Evolutionary conservation across 2,888 invertebrate species (phyloP), one percentile per base, ranked within the genome.

Genomic region (Eutolmus rufibarbis): DNA sequence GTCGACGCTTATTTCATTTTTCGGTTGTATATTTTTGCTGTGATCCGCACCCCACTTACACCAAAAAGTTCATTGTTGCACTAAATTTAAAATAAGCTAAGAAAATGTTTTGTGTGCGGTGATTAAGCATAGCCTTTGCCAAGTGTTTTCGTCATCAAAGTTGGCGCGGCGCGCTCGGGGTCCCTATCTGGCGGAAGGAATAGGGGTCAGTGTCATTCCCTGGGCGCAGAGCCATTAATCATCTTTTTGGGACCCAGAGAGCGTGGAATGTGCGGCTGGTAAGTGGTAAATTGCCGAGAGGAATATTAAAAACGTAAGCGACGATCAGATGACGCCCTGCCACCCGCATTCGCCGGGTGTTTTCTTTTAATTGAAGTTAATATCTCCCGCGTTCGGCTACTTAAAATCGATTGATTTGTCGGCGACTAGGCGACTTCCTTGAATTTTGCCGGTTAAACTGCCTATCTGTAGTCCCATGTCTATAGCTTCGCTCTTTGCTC

Each of bases 151-250:
- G 43, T 66, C 9, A 9, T 28, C 28, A 66, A 79, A 78, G 46
- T 46, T 46, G 9, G 46, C 12, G 51, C 79, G 19, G 46, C 8
- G 51, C 79, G 31, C 51, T n/a, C 14, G 16, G 76, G 76, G 74
- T 74, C 34, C 34, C 7, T 74, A 28, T 74, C 28, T 76, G 34
- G 28, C 37, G 16, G 34, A 79, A 23, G 79, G 79, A 79, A 79
- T 79, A 79, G 51, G 79, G 79, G 79, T 79, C 79, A 79, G 28
- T 79, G 79, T 46, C 28, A 28, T n/a, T 51, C 79, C 34, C 37
- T 34, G 51, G 23, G 40, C 51, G 28, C 51, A 79, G 51, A 79
- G 1, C 28, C 79, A 79, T 79, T 51, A 79, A 51, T 79, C 79
- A 51, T 79, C 51, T 46, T n/a, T 78, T 40, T 9, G 46, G 46